Evolutionary conservation across 1,140 invertebrate species (phyloP), one percentile per base, ranked within the genome.

Genomic region (Cherax destructor): DNA sequence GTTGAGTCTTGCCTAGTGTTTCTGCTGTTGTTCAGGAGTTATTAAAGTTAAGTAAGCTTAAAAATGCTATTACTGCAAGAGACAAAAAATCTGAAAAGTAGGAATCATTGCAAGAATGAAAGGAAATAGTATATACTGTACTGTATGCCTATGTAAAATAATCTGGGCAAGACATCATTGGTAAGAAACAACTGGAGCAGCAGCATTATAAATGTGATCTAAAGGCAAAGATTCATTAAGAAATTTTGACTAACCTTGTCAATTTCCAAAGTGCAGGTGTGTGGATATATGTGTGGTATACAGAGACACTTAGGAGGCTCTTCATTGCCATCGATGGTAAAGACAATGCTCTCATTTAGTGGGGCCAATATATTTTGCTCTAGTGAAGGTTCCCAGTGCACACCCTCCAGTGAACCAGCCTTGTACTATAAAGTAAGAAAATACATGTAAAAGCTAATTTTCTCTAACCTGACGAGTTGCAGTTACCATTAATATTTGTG

Each of bases 321-420:
- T 76, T 77, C 16, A 56, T 76, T 49, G 11, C 83, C 83, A 52
- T n/a, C 24, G 10, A 86, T 77, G n/a, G 83, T 69, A 74, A 86
- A 86, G 7, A 74, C 5, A 10, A 76, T 30, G n/a, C 47, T 76
- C 72, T 86, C 83, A 13, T 74, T 76, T 18, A 86, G 30, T 50
- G 83, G 83, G 41, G 47, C 72, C 16, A 59, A 50, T 16, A 86
- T 47, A 50, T 79, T 24, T n/a, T 50, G 41, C 10, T 56, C 50
- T 18, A 65, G n/a, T 52, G 69, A 74, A 50, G 83, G 72, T 49
- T 85, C 83, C 83, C 83, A 86, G 3, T 56, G 30, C 18, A 69
- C 83, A 49, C 83, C 83, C 74, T 86, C 83, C 16, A 86, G 49
- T 30, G 3, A 11, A 13, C 83, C 83, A 76, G 13, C 69, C 21